Evolutionary conservation across 2,797 vertebrate species (phyloP).

Genomic region (Cynopterus sphinx): DNA sequence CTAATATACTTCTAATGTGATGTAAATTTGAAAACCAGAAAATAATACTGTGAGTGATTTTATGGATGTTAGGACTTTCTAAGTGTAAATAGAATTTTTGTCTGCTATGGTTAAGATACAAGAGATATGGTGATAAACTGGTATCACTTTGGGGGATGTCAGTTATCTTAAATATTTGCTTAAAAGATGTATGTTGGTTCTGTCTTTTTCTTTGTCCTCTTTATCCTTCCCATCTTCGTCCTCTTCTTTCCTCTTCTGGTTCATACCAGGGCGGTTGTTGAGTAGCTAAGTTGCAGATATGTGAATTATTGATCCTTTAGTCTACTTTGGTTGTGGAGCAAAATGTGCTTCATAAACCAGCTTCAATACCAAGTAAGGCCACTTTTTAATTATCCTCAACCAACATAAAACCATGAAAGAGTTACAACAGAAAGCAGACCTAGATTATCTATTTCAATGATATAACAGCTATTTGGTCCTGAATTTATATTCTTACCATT

Average conservation of each 20-base stretch:
- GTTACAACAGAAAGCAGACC: not conserved
- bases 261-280: not conserved
- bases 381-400: conserved; percentile 13
- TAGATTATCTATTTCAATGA: conserved; percentile 7
- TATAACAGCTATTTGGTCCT: not conserved
- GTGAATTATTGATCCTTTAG: not conserved
- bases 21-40: not conserved
- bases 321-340: not conserved
- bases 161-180: not conserved
- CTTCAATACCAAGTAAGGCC: not conserved
- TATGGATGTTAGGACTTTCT: not conserved
- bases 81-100: not conserved
- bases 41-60: not conserved
- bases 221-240: not conserved
- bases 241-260: not conserved
- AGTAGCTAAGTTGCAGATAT: not conserved
- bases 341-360: not conserved
- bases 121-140: not conserved
- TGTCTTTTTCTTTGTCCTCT: not conserved
- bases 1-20: not conserved
- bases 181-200: not conserved
- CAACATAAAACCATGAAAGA: not conserved
- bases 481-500: conserved; percentile 52
- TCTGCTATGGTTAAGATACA: not conserved
- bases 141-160: not conserved